Conservation (phyloP, 2,888 invertebrate species). For the Arenicola marina region DNA sequence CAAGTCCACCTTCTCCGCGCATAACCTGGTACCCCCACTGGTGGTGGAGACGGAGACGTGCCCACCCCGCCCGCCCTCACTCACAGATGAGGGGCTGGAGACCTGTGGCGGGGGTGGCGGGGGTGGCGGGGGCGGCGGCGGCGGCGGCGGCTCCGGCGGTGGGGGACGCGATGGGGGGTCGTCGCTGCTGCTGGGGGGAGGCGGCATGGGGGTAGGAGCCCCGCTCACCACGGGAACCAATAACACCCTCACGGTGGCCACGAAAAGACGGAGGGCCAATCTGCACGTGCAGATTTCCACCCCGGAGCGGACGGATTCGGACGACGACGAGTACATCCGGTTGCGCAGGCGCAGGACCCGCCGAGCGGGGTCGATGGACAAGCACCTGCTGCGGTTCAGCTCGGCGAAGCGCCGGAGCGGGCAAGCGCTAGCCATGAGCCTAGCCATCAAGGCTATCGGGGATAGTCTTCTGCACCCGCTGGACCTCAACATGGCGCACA, state of each 20-base stretch:
- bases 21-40: conserved; percentile 47
- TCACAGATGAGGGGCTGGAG: no score
- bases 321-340: conserved; percentile 12
- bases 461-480: conserved; percentile 56
- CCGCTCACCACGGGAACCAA: background rate
- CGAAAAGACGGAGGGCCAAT: conserved; percentile 9
- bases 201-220: no score
- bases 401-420: conserved; percentile 18
- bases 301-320: conserved; percentile 11
- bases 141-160: no score
- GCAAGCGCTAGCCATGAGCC: conserved; percentile 38
- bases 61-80: conserved; percentile 17
- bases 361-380: conserved; percentile 38
- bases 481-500: conserved; percentile 33
- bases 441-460: conserved; percentile 53
- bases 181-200: no score
- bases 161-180: no score
- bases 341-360: conserved; percentile 17
- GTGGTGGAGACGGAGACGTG: conserved; percentile 17
- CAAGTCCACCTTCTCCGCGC: conserved; percentile 60
- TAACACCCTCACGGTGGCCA: background rate
- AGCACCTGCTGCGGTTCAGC: conserved; percentile 31
- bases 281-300: conserved; percentile 39
- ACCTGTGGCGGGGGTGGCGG: background rate
- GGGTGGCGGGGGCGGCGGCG: no score